Evolutionary conservation across 2,797 vertebrate species (phyloP), one percentile per base, ranked within the genome.

Genomic region (Lepus townsendii): DNA sequence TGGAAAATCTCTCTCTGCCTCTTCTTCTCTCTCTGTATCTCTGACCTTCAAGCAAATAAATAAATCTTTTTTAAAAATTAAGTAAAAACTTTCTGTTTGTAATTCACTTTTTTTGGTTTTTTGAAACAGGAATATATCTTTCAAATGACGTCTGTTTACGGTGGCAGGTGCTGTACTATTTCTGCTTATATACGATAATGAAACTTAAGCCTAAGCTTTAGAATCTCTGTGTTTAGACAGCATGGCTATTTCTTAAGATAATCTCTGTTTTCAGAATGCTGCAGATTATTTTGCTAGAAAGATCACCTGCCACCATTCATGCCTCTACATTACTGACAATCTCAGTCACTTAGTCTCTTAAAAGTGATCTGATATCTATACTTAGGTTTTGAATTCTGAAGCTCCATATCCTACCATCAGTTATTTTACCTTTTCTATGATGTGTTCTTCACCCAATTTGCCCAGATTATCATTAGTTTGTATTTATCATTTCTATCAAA

Each of bases 171-270:
- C 92, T 54, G 12, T 65, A 42, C 66, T 26, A 84, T 79, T 91
- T 92, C 22, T 62, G 60, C 30, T 62, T 90, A 22, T 11, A 38
- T 12, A 2, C 50, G 86, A 35, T 42, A 63, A 65, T 78, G 60
- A 93, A 69, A 71, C 22, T 52, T 24, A 91, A 89, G 16, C 57
- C 65, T 85, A 69, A 79, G 42, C 86, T 76, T 71, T 73, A 71
- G 22, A 57, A 50, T 90, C 7, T 57, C 63, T 91, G 1, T 79
- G 69, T 60, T 75, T 27, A 75, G 38, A 26, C 10, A 63, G 1
- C 30, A 75, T 50, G 66, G 11, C 9, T 91, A 1, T 3, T 60
- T 89, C 79, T 90, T 32, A 32, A 30, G 65, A 75, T 69, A 66
- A 38, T 71, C 17, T 24, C 5, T 57, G 8, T 66, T 90, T 3